phyloP scores from a whole-genome alignment of 2,113 vertebrate species.

The Drymodes brunneopygia region DNA sequence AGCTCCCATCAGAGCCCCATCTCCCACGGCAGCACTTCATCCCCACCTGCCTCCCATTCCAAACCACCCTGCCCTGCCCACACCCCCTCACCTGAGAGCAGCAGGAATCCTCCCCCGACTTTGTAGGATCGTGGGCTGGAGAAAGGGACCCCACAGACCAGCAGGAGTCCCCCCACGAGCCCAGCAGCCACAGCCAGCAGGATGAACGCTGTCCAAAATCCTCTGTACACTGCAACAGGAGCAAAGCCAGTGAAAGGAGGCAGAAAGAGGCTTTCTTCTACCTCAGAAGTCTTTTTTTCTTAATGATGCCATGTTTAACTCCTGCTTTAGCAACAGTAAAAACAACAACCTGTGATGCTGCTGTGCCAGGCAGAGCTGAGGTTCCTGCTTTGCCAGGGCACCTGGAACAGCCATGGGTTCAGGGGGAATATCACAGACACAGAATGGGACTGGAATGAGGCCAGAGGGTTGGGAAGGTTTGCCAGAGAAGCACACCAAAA shows the following conservation, averaged over 20 bases:
- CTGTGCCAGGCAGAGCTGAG: background rate
- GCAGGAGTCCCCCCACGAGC: constrained; percentile 77
- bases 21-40: background rate
- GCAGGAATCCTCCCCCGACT: constrained; percentile 78
- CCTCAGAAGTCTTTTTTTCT: too few species aligned
- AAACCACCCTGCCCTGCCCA: background rate
- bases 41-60: background rate
- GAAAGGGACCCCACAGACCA: constrained; percentile 84
- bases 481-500: background rate
- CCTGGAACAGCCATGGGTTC: background rate
- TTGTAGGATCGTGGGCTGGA: constrained; percentile 76
- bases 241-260: background rate
- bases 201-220: constrained; percentile 87
- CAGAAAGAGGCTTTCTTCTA: background rate
- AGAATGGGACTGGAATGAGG: background rate
- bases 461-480: background rate
- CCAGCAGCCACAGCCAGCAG: constrained; percentile 69
- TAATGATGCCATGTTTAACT: background rate
- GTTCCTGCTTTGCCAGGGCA: background rate
- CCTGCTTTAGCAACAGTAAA: background rate
- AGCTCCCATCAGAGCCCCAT: background rate
- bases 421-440: background rate
- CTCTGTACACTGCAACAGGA: constrained; percentile 77
- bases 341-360: background rate
- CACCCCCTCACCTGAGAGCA: constrained; percentile 74